phyloP scores from a whole-genome alignment of 2,888 invertebrate species.

The Sabellastarte sp. region DNA sequence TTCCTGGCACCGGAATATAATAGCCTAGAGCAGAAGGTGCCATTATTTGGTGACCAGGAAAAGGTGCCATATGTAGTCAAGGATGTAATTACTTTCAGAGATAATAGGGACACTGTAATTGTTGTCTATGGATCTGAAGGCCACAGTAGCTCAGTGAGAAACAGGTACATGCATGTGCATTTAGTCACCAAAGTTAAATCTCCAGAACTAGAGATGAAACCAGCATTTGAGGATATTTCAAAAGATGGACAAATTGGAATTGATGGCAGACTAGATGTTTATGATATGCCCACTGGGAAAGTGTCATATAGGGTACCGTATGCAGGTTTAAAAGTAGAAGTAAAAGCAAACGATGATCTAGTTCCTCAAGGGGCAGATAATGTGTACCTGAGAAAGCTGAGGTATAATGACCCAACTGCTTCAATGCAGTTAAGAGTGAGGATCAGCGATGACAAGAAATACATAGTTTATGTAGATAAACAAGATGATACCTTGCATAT shows the following conservation, averaged over 20 bases:
- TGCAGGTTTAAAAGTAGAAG: background rate
- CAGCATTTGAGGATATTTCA: background rate
- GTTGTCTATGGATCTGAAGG: background rate
- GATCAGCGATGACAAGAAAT: background rate
- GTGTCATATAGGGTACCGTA: background rate
- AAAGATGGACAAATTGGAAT: background rate
- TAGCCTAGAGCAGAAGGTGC: background rate
- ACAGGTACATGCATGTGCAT: background rate
- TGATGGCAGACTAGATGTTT: background rate
- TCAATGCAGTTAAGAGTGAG: background rate
- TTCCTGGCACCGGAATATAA: background rate
- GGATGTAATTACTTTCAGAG: background rate
- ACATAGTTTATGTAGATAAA: background rate
- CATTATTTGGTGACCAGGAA: background rate
- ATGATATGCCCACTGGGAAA: background rate
- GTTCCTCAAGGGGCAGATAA: background rate
- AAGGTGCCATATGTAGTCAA: background rate
- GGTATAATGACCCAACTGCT: background rate
- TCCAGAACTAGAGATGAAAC: background rate
- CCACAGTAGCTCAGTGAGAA: background rate
- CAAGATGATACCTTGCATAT: slow-evolving; percentile 1
- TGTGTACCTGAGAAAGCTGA: background rate
- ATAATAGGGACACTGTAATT: background rate
- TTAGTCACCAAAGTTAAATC: background rate
- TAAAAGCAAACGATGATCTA: background rate